Percentiles rank a stretch among this genome's conserved stretches.
Conservation (phyloP, 2,888 invertebrate genomes). For the Zeuzera pyrina region DNA sequence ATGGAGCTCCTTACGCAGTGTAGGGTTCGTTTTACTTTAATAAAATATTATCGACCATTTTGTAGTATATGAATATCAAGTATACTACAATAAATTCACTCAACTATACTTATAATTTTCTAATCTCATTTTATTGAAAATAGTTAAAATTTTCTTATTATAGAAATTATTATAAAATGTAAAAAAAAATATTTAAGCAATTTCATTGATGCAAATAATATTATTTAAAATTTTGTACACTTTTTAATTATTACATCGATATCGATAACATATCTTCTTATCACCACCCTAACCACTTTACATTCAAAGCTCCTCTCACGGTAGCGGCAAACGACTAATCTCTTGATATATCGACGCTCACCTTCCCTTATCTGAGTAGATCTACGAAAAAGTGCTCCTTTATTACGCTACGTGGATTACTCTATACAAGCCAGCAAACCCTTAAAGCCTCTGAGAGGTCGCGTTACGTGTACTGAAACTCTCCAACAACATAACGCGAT, state of each 20-base stretch:
- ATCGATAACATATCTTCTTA: slow-evolving; percentile 16
- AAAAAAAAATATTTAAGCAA: no score
- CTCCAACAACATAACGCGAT: slow-evolving; percentile 10
- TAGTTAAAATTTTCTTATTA: no score
- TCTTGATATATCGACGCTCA: slow-evolving; percentile 65
- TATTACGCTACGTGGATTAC: slow-evolving; percentile 40
- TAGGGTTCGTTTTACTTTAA: slow-evolving; percentile 25
- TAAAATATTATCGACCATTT: not conserved
- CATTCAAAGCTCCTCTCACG: slow-evolving; percentile 48
- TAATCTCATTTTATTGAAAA: no score
- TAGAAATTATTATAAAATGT: no score
- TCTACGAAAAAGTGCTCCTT: slow-evolving; percentile 59
- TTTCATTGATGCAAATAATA: no score
- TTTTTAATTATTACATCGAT: no score
- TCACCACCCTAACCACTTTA: slow-evolving; percentile 42
- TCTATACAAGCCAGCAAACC: not conserved
- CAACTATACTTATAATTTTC: no score
- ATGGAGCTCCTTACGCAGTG: slow-evolving; percentile 46
- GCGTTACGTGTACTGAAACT: slow-evolving; percentile 16
- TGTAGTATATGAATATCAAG: no score
- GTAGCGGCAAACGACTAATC: slow-evolving; percentile 61
- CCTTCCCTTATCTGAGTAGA: slow-evolving; percentile 57
- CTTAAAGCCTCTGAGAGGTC: slow-evolving; percentile 25
- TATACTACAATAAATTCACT: no score
- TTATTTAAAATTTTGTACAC: no score